A percentile compares a stretch with the other conserved stretches of the same genome.
Conservation (phyloP, 2,888 invertebrate species). For the Lysandra bellargus region DNA sequence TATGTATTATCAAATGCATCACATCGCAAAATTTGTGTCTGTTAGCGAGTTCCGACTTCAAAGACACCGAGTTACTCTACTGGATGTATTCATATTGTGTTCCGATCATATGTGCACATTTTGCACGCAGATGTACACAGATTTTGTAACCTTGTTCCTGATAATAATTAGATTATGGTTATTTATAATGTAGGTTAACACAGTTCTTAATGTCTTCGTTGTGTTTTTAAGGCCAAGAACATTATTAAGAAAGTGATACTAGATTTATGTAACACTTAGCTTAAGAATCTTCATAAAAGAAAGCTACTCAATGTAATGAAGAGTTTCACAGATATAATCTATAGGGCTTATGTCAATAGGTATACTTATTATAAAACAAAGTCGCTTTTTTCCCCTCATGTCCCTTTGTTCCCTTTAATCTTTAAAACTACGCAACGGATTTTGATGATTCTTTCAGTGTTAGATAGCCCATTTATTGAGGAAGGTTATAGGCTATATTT, state of each 20-base stretch:
- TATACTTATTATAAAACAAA: no score
- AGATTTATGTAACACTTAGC: neutral
- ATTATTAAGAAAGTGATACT: neutral
- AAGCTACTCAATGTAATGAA: no score
- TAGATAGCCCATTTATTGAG: no score
- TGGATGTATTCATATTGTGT: slow-evolving; percentile 45
- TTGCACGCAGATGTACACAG: slow-evolving; percentile 60
- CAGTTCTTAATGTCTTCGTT: neutral
- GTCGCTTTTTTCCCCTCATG: no score
- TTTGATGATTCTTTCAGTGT: no score
- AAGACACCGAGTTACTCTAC: neutral
- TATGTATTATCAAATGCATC: no score
- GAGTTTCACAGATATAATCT: no score
- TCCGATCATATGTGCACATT: slow-evolving; percentile 50
- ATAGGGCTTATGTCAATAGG: no score
- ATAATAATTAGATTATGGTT: neutral
- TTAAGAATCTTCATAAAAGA: neutral
- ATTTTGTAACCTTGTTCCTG: slow-evolving; percentile 29
- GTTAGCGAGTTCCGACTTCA: neutral
- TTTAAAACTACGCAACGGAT: no score
- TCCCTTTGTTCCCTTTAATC: no score
- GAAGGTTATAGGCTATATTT: no score
- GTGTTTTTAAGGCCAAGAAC: neutral
- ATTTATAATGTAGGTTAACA: slow-evolving; percentile 1
- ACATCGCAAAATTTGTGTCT: neutral